Percentiles rank a stretch among this genome's conserved stretches.
Conservation (phyloP, 1,140 invertebrate genomes). For the Diprion similis region DNA sequence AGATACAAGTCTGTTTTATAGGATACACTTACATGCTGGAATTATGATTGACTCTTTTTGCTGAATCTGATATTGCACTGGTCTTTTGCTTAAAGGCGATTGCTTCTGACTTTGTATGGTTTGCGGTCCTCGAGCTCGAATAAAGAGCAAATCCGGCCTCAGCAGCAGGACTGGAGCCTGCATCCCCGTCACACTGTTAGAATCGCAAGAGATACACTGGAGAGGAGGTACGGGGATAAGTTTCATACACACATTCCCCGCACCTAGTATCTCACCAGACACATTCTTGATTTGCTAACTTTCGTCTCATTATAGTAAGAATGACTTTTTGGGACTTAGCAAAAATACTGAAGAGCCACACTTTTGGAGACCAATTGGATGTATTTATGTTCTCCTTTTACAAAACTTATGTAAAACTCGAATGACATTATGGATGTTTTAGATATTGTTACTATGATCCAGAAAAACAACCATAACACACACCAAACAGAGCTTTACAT, state of each 20-base stretch:
- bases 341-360: too few relatives aligned
- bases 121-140: neutral
- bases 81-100: neutral
- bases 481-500: too few relatives aligned
- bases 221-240: slow-evolving; percentile 49
- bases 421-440: too few relatives aligned
- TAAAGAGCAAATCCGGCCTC: slow-evolving; percentile 27
- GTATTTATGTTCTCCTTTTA: too few relatives aligned
- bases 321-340: neutral
- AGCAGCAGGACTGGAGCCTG: slow-evolving; percentile 48
- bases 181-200: slow-evolving; percentile 61
- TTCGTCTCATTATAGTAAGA: slow-evolving; percentile 4
- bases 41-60: neutral
- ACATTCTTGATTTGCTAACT: slow-evolving; percentile 14
- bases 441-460: too few relatives aligned
- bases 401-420: too few relatives aligned
- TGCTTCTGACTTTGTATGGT: neutral
- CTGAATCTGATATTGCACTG: neutral
- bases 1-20: too few relatives aligned
- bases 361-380: too few relatives aligned
- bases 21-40: neutral
- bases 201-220: slow-evolving; percentile 56
- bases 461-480: too few relatives aligned
- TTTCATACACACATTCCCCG: slow-evolving; percentile 40
- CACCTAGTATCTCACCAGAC: slow-evolving; percentile 34